These are phyloP conservation scores for Dryadula phaetusa DNA, from an alignment of 2,888 invertebrate species.

Conservation along the genomic window DNA sequence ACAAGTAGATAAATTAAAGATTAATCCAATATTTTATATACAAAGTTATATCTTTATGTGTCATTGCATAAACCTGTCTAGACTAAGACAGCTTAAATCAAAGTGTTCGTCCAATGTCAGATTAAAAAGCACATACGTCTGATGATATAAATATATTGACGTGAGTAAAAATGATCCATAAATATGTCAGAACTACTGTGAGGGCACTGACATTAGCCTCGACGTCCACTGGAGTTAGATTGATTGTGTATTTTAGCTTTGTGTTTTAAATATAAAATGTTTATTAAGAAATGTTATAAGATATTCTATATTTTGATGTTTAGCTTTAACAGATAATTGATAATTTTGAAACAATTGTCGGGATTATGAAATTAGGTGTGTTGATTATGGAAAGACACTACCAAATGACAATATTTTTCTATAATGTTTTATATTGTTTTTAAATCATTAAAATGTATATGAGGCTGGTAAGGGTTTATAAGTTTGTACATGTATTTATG, in stretches of 20 bases:
- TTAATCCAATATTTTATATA: neutral
- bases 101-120: constrained; percentile 1
- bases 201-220: constrained; percentile 17
- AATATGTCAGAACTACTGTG: constrained; percentile 13
- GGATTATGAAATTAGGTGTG: no score
- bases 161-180: constrained; percentile 27
- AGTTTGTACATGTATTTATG: no score
- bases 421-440: no score
- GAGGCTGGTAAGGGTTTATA: no score
- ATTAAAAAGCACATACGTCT: constrained; percentile 16
- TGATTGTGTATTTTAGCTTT: neutral
- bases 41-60: neutral
- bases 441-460: no score
- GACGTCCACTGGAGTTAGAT: neutral
- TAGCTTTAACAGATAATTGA: no score
- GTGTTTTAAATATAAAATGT: neutral
- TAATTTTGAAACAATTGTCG: no score
- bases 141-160: constrained; percentile 21
- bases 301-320: no score
- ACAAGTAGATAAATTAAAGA: neutral
- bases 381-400: no score
- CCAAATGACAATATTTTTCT: no score
- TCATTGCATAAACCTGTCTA: constrained; percentile 5
- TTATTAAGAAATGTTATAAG: neutral
- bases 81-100: constrained; percentile 5